A percentile compares a stretch with the other conserved stretches of the same genome.
These are phyloP conservation scores for Meteorus cinctellus DNA, from an alignment of 2,888 invertebrate genomes.

Conservation along the genomic window DNA sequence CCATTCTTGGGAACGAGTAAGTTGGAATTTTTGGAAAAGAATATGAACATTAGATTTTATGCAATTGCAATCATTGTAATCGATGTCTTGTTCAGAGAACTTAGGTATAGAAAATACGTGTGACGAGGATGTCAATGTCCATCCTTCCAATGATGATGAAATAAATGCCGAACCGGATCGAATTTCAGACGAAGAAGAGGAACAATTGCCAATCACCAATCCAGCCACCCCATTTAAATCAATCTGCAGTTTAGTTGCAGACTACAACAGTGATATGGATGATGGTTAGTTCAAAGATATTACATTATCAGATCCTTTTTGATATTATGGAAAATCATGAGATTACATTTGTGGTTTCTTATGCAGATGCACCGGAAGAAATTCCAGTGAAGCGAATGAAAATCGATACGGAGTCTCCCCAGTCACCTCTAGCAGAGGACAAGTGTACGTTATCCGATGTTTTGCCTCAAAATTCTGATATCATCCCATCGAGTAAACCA, in stretches of 20 bases:
- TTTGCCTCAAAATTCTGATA: not conserved
- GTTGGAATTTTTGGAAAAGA: not conserved
- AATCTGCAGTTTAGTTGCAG: slow-evolving; percentile 60
- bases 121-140: not conserved
- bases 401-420: slow-evolving; percentile 36
- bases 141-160: slow-evolving; percentile 7
- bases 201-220: slow-evolving; percentile 58
- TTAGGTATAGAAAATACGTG: slow-evolving; percentile 19
- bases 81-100: not conserved
- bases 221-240: not conserved
- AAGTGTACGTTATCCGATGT: not conserved
- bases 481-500: not conserved
- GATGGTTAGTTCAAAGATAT: slow-evolving; percentile 55
- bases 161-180: not conserved
- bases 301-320: not conserved
- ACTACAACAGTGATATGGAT: slow-evolving; percentile 65
- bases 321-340: not conserved
- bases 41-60: not conserved
- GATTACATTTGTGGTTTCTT: not conserved
- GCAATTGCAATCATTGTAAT: not conserved
- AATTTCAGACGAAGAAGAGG: slow-evolving; percentile 73
- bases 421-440: not conserved
- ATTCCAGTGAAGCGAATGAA: slow-evolving; percentile 61
- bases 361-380: slow-evolving; percentile 60
- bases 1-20: slow-evolving; percentile 32